phyloP scores from a whole-genome alignment of 1,140 invertebrate species.

The Ips typographus region DNA sequence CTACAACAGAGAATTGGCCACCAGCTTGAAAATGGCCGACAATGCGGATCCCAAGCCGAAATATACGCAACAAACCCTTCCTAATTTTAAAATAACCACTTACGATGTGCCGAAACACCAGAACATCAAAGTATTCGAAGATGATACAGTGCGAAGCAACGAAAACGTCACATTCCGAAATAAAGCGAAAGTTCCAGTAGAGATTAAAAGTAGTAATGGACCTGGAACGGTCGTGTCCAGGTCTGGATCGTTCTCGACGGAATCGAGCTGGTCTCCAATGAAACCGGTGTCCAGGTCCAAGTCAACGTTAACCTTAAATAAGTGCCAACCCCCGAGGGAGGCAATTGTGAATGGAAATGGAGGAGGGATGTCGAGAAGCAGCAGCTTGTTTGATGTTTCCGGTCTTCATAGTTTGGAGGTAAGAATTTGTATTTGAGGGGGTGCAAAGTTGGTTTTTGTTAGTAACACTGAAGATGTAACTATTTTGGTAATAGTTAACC shows the following conservation, averaged over 20 bases:
- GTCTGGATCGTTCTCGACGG: slow-evolving; percentile 49
- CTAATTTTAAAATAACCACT: slow-evolving; percentile 52
- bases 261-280: slow-evolving; percentile 37
- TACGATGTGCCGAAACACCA: slow-evolving; percentile 49
- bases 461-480: neutral
- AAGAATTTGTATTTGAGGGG: slow-evolving; percentile 34
- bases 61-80: slow-evolving; percentile 36
- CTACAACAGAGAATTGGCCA: slow-evolving; percentile 51
- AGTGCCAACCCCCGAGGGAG: slow-evolving; percentile 35
- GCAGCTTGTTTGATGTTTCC: slow-evolving; percentile 49
- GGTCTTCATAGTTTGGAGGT: slow-evolving; percentile 53
- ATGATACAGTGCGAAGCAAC: slow-evolving; percentile 51
- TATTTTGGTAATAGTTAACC: too few species aligned
- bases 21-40: slow-evolving; percentile 49
- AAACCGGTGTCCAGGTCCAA: slow-evolving; percentile 50
- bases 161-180: slow-evolving; percentile 38
- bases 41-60: slow-evolving; percentile 26
- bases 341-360: slow-evolving; percentile 11
- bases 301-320: slow-evolving; percentile 49
- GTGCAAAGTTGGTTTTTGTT: neutral
- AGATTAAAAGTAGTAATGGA: too few species aligned
- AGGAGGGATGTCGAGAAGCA: slow-evolving; percentile 41
- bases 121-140: slow-evolving; percentile 52
- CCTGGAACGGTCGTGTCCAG: slow-evolving; percentile 28
- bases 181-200: slow-evolving; percentile 11